A percentile compares a stretch with the other conserved stretches of the same genome.
Conservation (phyloP, 2,113 vertebrate species). For the Clinocottus analis region DNA sequence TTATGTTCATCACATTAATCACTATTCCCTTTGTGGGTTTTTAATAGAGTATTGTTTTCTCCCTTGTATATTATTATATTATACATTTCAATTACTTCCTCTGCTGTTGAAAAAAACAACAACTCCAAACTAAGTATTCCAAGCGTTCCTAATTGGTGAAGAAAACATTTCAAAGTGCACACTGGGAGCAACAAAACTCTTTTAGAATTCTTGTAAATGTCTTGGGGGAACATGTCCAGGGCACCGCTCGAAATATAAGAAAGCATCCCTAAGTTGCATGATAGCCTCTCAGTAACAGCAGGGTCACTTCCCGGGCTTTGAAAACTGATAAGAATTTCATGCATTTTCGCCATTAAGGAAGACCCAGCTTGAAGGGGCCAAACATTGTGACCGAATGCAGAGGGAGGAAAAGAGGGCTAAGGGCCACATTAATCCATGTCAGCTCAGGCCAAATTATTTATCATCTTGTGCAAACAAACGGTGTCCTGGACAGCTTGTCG, state of each 20-base stretch:
- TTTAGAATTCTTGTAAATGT: slow-evolving; percentile 30
- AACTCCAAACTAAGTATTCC: slow-evolving; percentile 12
- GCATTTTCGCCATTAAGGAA: slow-evolving; percentile 54
- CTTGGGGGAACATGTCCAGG: slow-evolving; percentile 23
- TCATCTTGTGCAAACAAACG: slow-evolving; percentile 86
- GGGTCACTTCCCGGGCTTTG: slow-evolving; percentile 42
- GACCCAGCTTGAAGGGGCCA: slow-evolving; percentile 42
- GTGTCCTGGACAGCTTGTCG: slow-evolving; percentile 66
- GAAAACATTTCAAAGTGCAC: slow-evolving; percentile 50
- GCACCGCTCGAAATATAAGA: slow-evolving; percentile 39
- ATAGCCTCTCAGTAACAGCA: slow-evolving; percentile 40
- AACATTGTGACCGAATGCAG: slow-evolving; percentile 76
- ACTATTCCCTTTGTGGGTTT: slow-evolving; percentile 37
- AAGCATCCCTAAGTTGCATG: slow-evolving; percentile 29
- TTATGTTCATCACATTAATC: slow-evolving; percentile 35
- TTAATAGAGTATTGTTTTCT: slow-evolving; percentile 23
- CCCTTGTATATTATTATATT: background rate
- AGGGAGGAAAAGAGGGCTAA: slow-evolving; percentile 72
- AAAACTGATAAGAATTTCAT: slow-evolving; percentile 69
- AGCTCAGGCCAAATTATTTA: slow-evolving; percentile 88
- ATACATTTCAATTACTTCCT: slow-evolving; percentile 27
- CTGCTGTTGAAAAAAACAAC: slow-evolving; percentile 29
- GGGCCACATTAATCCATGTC: slow-evolving; percentile 84
- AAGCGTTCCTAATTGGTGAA: slow-evolving; percentile 41
- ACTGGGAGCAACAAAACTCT: slow-evolving; percentile 39